Percentiles rank a stretch among this genome's conserved stretches.
Evolutionary conservation across 2,113 vertebrate genomes (phyloP).

Genomic region (Bufo bufo): DNA sequence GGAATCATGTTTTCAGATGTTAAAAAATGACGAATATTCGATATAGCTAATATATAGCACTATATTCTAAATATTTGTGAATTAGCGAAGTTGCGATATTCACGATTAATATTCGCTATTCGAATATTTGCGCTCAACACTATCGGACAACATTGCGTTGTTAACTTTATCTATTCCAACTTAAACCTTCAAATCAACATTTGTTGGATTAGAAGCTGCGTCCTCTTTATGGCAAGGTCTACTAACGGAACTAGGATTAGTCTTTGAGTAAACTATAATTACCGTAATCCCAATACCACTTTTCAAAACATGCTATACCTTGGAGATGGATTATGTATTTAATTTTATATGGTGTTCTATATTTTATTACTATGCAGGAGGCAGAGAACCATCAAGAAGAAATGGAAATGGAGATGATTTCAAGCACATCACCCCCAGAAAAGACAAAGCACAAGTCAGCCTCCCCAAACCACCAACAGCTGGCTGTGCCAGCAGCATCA

Average conservation of each 20-base stretch:
- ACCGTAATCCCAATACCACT: background rate
- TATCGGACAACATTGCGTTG: too few species aligned
- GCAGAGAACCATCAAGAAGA: conserved; percentile 82
- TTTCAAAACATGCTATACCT: background rate
- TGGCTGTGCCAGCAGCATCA: conserved; percentile 75
- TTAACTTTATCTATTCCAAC: background rate
- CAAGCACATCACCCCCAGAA: conserved; percentile 83
- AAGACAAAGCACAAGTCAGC: conserved; percentile 79
- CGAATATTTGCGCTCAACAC: too few species aligned
- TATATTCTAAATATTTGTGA: too few species aligned
- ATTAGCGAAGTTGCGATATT: too few species aligned
- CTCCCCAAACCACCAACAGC: conserved; percentile 75
- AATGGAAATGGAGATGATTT: conserved; percentile 88
- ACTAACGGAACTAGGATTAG: too few species aligned
- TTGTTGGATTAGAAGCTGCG: too few species aligned
- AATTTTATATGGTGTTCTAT: conserved; percentile 63
- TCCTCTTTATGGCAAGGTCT: too few species aligned
- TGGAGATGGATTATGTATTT: conserved; percentile 45
- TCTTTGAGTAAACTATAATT: background rate
- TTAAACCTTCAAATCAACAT: too few species aligned
- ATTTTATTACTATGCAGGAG: conserved; percentile 85
- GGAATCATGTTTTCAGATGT: too few species aligned
- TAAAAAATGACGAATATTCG: too few species aligned
- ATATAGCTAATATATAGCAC: too few species aligned
- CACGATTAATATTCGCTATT: too few species aligned